phyloP scores from a whole-genome alignment of 2,888 invertebrate species.

The Amphipoea oculea region DNA sequence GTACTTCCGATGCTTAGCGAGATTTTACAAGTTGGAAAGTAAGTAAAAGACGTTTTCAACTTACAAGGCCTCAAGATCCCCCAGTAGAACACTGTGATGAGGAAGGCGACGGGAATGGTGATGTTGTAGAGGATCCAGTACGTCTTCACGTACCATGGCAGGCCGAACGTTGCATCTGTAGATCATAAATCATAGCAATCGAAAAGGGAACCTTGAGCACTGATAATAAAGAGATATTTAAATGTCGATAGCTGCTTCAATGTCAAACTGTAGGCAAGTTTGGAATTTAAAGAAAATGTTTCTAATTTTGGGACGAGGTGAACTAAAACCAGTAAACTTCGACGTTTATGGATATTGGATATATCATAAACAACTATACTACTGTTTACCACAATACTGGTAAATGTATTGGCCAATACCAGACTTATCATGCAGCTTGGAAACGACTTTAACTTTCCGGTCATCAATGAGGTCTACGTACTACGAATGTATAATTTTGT shows the following conservation, averaged over 20 bases:
- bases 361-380: slow-evolving; percentile 21
- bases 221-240: slow-evolving; percentile 15
- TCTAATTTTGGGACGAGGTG: slow-evolving; percentile 30
- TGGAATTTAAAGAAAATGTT: slow-evolving; percentile 4
- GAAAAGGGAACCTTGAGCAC: slow-evolving; percentile 20
- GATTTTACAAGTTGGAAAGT: background rate
- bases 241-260: slow-evolving; percentile 38
- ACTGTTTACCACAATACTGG: slow-evolving; percentile 9
- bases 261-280: slow-evolving; percentile 33
- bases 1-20: too few species aligned
- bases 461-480: slow-evolving; percentile 23
- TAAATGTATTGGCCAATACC: slow-evolving; percentile 21
- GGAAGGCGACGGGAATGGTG: slow-evolving; percentile 86
- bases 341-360: background rate
- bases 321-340: slow-evolving; percentile 12
- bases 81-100: slow-evolving; percentile 89
- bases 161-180: slow-evolving; percentile 82
- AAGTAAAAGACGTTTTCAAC: slow-evolving; percentile 55
- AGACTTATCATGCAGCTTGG: slow-evolving; percentile 16
- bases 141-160: slow-evolving; percentile 86
- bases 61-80: slow-evolving; percentile 82
- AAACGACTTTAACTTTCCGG: slow-evolving; percentile 24
- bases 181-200: slow-evolving; percentile 20
- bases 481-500: slow-evolving; percentile 32
- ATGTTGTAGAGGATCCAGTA: slow-evolving; percentile 89